Base-by-base conservation (phyloP, 2,888 invertebrate species). In the Cybosia mesomella region DNA sequence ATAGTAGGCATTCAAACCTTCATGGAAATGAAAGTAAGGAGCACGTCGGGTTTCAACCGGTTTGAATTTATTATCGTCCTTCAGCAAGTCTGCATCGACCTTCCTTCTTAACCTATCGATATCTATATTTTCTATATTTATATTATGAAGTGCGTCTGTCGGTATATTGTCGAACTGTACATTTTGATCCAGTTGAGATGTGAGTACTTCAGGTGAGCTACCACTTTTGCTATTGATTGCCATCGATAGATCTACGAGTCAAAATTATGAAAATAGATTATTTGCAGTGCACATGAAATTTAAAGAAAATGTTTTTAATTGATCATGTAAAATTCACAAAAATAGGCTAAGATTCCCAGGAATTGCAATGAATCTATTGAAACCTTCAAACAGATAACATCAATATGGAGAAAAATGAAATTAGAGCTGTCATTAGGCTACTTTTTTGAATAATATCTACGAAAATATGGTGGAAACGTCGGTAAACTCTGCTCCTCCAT, bases 91-190 rank as follows among this genome's bases (percentile, higher is more conserved):
- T 63, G 54, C 62, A 15, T 63, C 62, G 15, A 63, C 10, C 54
- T 63, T 62, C 15, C 34, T 54, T 21, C 54, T 15, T 22, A 63
- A 36, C 34, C 62, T 53, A 13, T 66, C 58, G 28, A 66, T 43
- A 32, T 59, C 65, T 66, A 58, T 53, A 34, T 66, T 49, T 66
- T 49, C 59, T 32, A 58, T 32, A 43, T 49, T 58, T 3, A 54
- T 8, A 36, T 63, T 54, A 21, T 9, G 21, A 15, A 54, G 3
- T 22, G 22, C 22, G 34, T 63, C 54, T 21, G 9, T 63, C 9
- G 62, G 54, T 18, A 61, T 49, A n/a, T 61, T 61, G 28, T 61
- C 49, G 13, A 61, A 61, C n/a, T 61, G 61, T 4, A 34, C 34
- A 53, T 22, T 22, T 54, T 53, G 34, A 22, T 54, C 54, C 34